Conservation (phyloP, 2,797 vertebrate genomes). For the Falco biarmicus region DNA sequence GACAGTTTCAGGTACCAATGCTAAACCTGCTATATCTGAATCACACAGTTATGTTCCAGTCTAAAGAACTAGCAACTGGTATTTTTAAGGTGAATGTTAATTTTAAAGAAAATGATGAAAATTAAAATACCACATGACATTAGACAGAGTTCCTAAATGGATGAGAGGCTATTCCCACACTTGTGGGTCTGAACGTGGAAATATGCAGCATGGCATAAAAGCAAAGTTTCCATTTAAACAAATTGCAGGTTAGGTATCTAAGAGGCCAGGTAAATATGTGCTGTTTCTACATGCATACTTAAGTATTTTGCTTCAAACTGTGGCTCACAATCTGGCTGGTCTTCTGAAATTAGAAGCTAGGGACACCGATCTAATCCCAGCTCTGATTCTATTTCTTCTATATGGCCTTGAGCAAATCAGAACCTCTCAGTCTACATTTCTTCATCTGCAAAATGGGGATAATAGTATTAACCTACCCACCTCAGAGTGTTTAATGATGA, state of each 20-base stretch:
- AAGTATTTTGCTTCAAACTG: neutral
- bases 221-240: neutral
- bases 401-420: slow-evolving; percentile 61
- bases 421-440: slow-evolving; percentile 64
- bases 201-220: rapidly evolving
- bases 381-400: slow-evolving; percentile 34
- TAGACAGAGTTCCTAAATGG: neutral
- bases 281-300: neutral
- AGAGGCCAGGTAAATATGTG: neutral
- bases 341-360: slow-evolving; percentile 43
- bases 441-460: slow-evolving; percentile 72
- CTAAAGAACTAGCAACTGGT: neutral
- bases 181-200: neutral
- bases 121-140: neutral
- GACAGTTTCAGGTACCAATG: neutral
- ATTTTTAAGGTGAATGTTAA: neutral
- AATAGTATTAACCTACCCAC: slow-evolving; percentile 69
- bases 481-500: slow-evolving; percentile 70
- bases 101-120: neutral
- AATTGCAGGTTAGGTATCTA: neutral
- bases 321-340: neutral
- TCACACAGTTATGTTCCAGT: neutral
- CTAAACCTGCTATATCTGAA: neutral
- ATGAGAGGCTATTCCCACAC: neutral
- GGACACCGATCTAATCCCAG: slow-evolving; percentile 57